Percentiles rank a stretch among this genome's conserved stretches.
These are phyloP conservation scores for Drosophila teissieri DNA, from an alignment of 1,140 invertebrate genomes.

Conservation along the genomic window DNA sequence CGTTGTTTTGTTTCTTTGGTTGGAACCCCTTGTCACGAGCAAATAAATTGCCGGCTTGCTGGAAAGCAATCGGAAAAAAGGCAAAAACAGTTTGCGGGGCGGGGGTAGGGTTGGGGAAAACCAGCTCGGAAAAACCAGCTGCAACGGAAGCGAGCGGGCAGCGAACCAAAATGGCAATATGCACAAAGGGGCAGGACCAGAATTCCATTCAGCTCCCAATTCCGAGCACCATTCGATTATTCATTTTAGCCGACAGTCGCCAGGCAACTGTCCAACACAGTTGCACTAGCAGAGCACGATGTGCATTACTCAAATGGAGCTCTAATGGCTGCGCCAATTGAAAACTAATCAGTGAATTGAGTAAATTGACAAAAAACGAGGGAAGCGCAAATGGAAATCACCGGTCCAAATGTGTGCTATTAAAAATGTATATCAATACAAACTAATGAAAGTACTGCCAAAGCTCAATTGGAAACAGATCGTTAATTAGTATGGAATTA, in stretches of 20 bases:
- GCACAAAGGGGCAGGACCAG: slow-evolving; percentile 18
- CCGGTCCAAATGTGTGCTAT: not conserved
- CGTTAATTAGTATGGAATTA: not conserved
- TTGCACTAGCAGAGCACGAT: slow-evolving; percentile 22
- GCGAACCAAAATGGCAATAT: slow-evolving; percentile 47
- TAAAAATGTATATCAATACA: slow-evolving; percentile 7
- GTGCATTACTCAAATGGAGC: slow-evolving; percentile 48
- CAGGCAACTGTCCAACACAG: slow-evolving; percentile 19
- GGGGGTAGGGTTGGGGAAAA: not conserved
- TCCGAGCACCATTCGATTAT: slow-evolving; percentile 50
- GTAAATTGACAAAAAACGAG: slow-evolving; percentile 21
- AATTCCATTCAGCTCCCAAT: slow-evolving; percentile 33
- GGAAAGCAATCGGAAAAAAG: slow-evolving; percentile 24
- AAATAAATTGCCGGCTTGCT: slow-evolving; percentile 66
- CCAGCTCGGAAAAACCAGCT: slow-evolving; percentile 18
- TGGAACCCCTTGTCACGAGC: slow-evolving; percentile 45
- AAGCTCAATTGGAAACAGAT: not conserved
- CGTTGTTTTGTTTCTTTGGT: slow-evolving; percentile 37
- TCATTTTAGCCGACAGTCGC: slow-evolving; percentile 40
- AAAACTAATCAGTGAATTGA: slow-evolving; percentile 60
- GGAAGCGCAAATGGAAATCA: slow-evolving; percentile 22
- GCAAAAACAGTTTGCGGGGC: not conserved
- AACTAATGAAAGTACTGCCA: not conserved
- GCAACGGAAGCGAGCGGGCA: slow-evolving; percentile 23
- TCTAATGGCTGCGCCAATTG: slow-evolving; percentile 43